These are phyloP conservation scores for Epirrita christyi DNA, from an alignment of 2,888 invertebrate genomes.

Conservation along the genomic window DNA sequence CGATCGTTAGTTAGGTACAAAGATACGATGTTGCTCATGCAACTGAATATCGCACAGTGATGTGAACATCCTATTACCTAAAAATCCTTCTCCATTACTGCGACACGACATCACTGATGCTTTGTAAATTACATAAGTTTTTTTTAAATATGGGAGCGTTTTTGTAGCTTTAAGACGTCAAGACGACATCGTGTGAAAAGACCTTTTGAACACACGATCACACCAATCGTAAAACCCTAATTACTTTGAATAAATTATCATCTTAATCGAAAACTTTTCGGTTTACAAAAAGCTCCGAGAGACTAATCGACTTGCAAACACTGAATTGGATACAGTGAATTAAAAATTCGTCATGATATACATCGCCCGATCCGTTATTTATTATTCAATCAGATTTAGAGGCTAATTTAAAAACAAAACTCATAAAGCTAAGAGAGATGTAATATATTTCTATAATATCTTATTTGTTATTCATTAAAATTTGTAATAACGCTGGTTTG, in stretches of 20 bases:
- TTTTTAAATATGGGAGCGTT: too few relatives aligned
- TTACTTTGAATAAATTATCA: slow-evolving; percentile 58
- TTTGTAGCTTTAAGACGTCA: neutral
- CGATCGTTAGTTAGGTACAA: too few relatives aligned
- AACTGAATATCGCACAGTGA: too few relatives aligned
- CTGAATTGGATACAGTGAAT: slow-evolving; percentile 39
- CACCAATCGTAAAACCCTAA: slow-evolving; percentile 49
- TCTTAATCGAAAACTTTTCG: slow-evolving; percentile 50
- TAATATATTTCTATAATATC: slow-evolving; percentile 28
- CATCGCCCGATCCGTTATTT: slow-evolving; percentile 26
- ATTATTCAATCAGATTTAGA: slow-evolving; percentile 30
- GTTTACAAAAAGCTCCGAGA: slow-evolving; percentile 47
- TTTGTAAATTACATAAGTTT: too few relatives aligned
- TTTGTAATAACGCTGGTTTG: slow-evolving; percentile 17
- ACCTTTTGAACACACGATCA: slow-evolving; percentile 36
- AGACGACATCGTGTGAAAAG: slow-evolving; percentile 7
- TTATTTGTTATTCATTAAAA: slow-evolving; percentile 26
- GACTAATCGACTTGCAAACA: slow-evolving; percentile 56
- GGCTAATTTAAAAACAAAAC: slow-evolving; percentile 28
- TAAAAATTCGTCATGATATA: slow-evolving; percentile 32
- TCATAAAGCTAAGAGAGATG: slow-evolving; percentile 27
- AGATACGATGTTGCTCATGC: too few relatives aligned
- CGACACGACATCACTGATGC: too few relatives aligned
- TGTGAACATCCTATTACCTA: too few relatives aligned
- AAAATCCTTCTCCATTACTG: too few relatives aligned